Percentiles rank a stretch among this genome's conserved stretches.
phyloP scores from a whole-genome alignment of 2,888 invertebrate species.

The Andrena haemorrhoa region DNA sequence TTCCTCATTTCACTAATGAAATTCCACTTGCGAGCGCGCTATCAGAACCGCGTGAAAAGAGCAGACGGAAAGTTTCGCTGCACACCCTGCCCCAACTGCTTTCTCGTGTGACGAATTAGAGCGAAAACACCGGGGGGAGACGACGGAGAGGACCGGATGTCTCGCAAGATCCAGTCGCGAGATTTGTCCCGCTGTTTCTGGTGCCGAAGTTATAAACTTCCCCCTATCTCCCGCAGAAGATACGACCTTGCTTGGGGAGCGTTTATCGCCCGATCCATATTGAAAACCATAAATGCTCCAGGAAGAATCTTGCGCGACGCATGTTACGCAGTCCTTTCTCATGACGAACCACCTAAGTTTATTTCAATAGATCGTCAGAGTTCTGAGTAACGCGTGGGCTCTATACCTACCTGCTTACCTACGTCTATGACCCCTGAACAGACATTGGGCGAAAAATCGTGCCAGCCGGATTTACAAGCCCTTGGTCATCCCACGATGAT shows the following conservation, averaged over 20 bases:
- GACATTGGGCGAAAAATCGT: background rate
- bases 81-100: background rate
- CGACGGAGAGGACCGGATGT: constrained; percentile 47
- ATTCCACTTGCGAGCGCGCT: background rate
- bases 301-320: constrained; percentile 38
- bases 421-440: too few species aligned
- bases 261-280: constrained; percentile 64
- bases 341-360: background rate
- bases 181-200: constrained; percentile 61
- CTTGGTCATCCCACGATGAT: constrained; percentile 47
- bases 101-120: constrained; percentile 12
- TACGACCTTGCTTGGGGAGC: constrained; percentile 53
- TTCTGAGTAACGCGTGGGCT: too few species aligned
- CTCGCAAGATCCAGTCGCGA: constrained; percentile 55
- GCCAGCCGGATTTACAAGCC: constrained; percentile 25
- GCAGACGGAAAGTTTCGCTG: background rate
- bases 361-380: too few species aligned
- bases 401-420: too few species aligned
- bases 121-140: constrained; percentile 21
- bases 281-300: constrained; percentile 58
- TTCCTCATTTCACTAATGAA: background rate
- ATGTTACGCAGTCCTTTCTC: constrained; percentile 38
- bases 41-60: background rate
- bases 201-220: constrained; percentile 60
- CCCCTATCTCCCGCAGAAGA: constrained; percentile 59